A percentile compares a stretch with the other conserved stretches of the same genome.
Conservation (phyloP, 1,140 invertebrate species). For the Propsilocerus akamusi region DNA sequence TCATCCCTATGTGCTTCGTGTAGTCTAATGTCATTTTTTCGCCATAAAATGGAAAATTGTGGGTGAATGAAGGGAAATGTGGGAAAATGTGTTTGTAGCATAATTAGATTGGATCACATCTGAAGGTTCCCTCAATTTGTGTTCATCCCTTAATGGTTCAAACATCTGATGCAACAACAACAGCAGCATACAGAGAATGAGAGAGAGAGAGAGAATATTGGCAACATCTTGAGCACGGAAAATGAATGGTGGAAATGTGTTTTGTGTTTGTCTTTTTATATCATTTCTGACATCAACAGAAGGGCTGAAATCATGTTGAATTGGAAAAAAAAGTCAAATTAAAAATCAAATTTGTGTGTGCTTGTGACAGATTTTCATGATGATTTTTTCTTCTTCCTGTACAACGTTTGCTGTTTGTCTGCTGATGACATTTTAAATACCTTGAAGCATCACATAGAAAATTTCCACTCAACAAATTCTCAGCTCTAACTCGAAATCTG, state of each 20-base stretch:
- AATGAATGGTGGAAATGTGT: slow-evolving; percentile 1
- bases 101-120: neutral
- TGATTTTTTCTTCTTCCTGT: neutral
- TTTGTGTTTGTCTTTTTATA: neutral
- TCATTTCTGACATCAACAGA: neutral
- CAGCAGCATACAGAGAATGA: neutral
- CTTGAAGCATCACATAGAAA: neutral
- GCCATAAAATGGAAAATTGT: no score
- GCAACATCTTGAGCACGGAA: neutral
- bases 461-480: neutral
- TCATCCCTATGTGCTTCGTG: neutral
- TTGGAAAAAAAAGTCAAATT: neutral
- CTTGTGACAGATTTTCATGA: neutral
- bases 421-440: slow-evolving; percentile 1
- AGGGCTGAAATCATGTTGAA: neutral
- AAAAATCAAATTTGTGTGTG: neutral
- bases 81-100: neutral
- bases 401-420: neutral
- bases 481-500: neutral
- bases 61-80: neutral
- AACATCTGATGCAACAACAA: neutral
- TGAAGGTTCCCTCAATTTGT: neutral
- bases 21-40: no score
- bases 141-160: neutral
- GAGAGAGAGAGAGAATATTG: neutral